Base-by-base conservation (phyloP, 2,888 invertebrate genomes). In the Xanthia togata region DNA sequence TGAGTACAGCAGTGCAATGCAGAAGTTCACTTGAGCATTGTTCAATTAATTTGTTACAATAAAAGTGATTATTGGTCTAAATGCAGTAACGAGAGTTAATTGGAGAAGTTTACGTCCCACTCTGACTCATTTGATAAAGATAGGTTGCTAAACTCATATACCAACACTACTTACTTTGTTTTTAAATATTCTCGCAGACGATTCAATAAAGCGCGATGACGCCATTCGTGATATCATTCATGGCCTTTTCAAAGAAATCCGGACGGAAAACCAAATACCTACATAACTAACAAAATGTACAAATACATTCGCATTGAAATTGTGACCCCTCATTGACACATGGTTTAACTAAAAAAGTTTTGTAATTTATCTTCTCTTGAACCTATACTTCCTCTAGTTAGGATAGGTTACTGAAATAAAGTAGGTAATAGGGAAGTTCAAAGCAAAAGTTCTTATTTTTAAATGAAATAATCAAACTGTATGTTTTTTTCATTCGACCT, bases 181-280 rank as follows among this genome's bases (percentile, higher is more conserved):
- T 76, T 47, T 73, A 41, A 63, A 71, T 75, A 78, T 78, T 74
- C 75, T 57, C 59, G 70, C 50, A 63, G 70, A 73, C 76, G 75
- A 81, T 73, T 79, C 82, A 87, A 84, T 86, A 82, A 70, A 69
- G 53, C n/a, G 73, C 70, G 78, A 80, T 87, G 88, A 88, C 83
- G 88, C 67, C 78, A 87, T 73, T 35, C 47, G 47, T 90, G 89
- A 90, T 86, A 86, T 90, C 89, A 90, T 87, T 70, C 59, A 53
- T 67, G 17, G 63, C 76, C 53, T 72, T 69, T 89, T 88, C 83
- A 79, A 87, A 73, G 86, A 86, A 87, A 87, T 70, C 72, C 76
- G 79, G 78, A 81, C 83, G 76, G 78, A 78, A 80, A 82, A 82
- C 72, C 20, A 67, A 76, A 79, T 72, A 55, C 53, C 31, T n/a